A percentile compares a stretch with the other conserved stretches of the same genome.
Conservation (phyloP, 2,888 invertebrate species). For the Aspidiotus destructor region DNA sequence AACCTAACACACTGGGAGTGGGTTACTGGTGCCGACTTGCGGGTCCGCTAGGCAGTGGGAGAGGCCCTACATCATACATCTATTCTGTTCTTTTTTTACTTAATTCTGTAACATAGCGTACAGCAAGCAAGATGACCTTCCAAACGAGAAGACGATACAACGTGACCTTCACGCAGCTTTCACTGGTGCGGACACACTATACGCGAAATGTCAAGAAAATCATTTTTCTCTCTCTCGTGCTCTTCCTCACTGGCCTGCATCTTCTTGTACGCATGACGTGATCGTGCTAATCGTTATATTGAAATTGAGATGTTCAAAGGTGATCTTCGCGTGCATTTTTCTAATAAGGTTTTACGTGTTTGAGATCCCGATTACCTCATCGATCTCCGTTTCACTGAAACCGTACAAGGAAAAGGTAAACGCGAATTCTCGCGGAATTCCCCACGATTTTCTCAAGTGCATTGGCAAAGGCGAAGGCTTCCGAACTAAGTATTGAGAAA, state of each 20-base stretch:
- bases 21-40: slow-evolving; percentile 21
- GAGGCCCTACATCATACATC: slow-evolving; percentile 8
- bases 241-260: no score
- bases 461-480: no score
- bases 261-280: neutral
- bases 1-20: slow-evolving; percentile 16
- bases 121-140: slow-evolving; percentile 26
- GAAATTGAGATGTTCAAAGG: neutral
- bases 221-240: slow-evolving; percentile 4
- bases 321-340: neutral
- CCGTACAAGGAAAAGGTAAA: no score
- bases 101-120: neutral
- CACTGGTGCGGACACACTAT: slow-evolving; percentile 22
- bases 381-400: no score
- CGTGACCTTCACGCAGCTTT: slow-evolving; percentile 26
- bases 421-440: no score
- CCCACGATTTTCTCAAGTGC: no score
- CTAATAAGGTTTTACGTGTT: neutral
- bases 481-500: no score
- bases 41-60: slow-evolving; percentile 5
- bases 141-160: slow-evolving; percentile 19
- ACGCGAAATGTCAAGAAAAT: slow-evolving; percentile 29
- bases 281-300: neutral
- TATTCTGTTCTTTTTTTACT: neutral
- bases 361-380: neutral